Evolutionary conservation across 2,888 invertebrate species (phyloP).

Genomic region (Aspidiotus destructor): DNA sequence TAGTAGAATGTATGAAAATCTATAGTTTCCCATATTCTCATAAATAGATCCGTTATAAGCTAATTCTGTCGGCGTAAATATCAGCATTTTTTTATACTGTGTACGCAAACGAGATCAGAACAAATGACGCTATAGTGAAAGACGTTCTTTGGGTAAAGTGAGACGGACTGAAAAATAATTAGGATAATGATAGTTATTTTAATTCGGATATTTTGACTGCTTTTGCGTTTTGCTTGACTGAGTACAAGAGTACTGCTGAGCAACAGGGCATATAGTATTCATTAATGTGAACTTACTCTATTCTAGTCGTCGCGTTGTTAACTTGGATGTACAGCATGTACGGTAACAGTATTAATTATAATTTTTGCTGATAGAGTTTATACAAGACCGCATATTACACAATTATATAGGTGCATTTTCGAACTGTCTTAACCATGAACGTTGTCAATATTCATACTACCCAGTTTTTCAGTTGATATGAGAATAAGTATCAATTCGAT

Average conservation of each 20-base stretch:
- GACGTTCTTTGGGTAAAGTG: background rate
- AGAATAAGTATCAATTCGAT: conserved; percentile 4
- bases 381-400: background rate
- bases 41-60: too few species aligned
- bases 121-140: too few species aligned
- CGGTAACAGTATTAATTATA: conserved; percentile 14
- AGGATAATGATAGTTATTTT: conserved; percentile 2
- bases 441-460: conserved; percentile 7
- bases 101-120: too few species aligned
- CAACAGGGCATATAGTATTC: too few species aligned
- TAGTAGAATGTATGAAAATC: too few species aligned
- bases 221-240: background rate
- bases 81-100: too few species aligned
- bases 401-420: background rate
- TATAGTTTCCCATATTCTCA: too few species aligned
- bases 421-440: background rate
- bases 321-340: background rate
- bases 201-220: conserved; percentile 3
- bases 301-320: too few species aligned
- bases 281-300: too few species aligned
- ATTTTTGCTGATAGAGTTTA: conserved; percentile 7
- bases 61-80: too few species aligned
- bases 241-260: too few species aligned
- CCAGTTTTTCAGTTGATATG: conserved; percentile 13
- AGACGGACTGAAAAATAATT: background rate